phyloP scores from a whole-genome alignment of 2,888 invertebrate species.

The Trachelus troglodyta region DNA sequence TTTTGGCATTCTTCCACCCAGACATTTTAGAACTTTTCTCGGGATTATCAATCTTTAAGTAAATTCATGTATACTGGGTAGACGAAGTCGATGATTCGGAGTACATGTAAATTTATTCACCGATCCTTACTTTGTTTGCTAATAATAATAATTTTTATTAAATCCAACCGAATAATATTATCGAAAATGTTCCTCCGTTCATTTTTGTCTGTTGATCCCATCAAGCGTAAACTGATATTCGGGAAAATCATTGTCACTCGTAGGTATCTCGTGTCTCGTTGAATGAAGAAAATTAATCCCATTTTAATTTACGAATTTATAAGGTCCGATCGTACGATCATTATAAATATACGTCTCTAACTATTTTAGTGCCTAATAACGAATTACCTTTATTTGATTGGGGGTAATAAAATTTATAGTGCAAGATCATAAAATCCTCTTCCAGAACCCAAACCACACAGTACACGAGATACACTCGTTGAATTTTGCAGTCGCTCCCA shows the following conservation, averaged over 20 bases:
- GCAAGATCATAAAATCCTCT: not conserved
- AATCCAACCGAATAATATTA: not conserved
- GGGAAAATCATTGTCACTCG: not conserved
- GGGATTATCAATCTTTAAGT: not conserved
- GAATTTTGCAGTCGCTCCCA: not conserved
- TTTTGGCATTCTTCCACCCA: not conserved
- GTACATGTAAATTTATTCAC: not conserved
- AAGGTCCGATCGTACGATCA: not conserved
- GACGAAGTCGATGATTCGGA: not conserved
- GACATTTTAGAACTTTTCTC: not conserved
- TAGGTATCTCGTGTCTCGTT: not conserved
- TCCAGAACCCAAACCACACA: not conserved
- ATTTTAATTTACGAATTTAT: not conserved
- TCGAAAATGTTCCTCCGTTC: not conserved
- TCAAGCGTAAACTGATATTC: not conserved
- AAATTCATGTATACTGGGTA: not conserved
- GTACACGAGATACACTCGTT: not conserved
- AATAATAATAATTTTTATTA: not conserved
- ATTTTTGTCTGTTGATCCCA: not conserved
- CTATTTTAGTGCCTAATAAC: not conserved
- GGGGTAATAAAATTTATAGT: not conserved
- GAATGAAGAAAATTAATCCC: not conserved
- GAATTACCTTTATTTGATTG: not conserved
- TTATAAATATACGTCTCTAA: not conserved
- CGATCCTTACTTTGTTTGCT: not conserved